These are phyloP conservation scores for Mesorhabditis belari DNA, from an alignment of 2,888 invertebrate species.

Conservation along the genomic window DNA sequence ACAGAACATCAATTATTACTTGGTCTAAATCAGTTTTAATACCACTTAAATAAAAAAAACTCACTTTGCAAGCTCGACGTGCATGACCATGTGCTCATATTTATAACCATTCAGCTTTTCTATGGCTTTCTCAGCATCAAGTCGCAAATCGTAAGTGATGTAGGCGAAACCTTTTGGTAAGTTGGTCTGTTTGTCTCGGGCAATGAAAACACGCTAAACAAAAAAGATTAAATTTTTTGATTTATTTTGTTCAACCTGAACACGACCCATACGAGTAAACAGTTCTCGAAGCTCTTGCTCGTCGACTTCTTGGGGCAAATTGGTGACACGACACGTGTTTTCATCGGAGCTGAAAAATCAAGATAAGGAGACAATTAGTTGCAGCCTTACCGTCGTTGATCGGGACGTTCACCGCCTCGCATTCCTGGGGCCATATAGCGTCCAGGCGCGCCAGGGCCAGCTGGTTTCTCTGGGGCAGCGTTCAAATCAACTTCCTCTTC, in stretches of 20 bases:
- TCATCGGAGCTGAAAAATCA: conserved; percentile 40
- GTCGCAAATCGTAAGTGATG: conserved; percentile 82
- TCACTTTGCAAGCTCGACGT: conserved; percentile 61
- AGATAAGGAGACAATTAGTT: background rate
- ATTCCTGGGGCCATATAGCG: conserved; percentile 14
- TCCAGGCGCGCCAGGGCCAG: conserved; percentile 5
- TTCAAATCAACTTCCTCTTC: conserved; percentile 28
- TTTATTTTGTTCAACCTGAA: no score
- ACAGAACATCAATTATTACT: no score
- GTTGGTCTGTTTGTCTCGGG: conserved; percentile 71
- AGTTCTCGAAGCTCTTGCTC: conserved; percentile 91
- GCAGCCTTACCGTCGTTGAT: conserved; percentile 3
- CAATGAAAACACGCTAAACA: conserved; percentile 79
- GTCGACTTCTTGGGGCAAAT: conserved; percentile 84
- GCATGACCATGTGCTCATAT: conserved; percentile 84
- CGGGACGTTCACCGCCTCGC: conserved; percentile 7
- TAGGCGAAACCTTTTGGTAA: conserved; percentile 81
- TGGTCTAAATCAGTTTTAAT: background rate
- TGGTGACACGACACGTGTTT: conserved; percentile 90
- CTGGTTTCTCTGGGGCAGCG: conserved; percentile 29
- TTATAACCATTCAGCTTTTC: conserved; percentile 55
- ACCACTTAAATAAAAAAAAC: background rate
- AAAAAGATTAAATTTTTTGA: background rate
- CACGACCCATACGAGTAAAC: conserved; percentile 78
- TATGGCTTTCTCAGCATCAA: conserved; percentile 69